These are phyloP conservation scores for Acanthopleura granulata DNA, from an alignment of 2,888 invertebrate genomes.

Conservation along the genomic window DNA sequence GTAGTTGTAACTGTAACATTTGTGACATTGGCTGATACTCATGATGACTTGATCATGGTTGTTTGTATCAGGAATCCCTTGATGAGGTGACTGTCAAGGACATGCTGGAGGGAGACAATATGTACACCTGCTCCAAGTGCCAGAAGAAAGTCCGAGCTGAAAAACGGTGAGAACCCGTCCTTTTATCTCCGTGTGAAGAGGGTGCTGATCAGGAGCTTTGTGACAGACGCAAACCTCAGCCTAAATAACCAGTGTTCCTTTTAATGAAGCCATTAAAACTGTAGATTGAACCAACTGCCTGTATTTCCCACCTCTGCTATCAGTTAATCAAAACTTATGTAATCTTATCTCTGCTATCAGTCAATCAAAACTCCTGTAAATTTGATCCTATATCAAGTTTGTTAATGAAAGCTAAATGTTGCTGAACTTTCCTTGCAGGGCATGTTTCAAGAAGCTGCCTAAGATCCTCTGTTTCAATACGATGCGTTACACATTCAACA, in stretches of 20 bases:
- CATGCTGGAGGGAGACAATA: conserved; percentile 95
- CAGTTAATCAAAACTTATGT: too few species aligned
- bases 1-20: too few species aligned
- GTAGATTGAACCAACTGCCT: too few species aligned
- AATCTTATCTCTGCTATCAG: too few species aligned
- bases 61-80: conserved; percentile 78
- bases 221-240: too few species aligned
- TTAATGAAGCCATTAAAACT: background rate
- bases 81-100: conserved; percentile 98
- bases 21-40: too few species aligned
- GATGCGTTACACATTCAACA: conserved; percentile 97
- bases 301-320: too few species aligned
- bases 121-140: conserved; percentile 97
- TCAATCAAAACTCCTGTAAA: too few species aligned
- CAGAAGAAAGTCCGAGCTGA: conserved; percentile 95
- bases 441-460: conserved; percentile 94
- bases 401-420: background rate
- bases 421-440: conserved; percentile 72
- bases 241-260: background rate
- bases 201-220: too few species aligned
- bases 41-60: background rate
- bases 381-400: background rate
- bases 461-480: conserved; percentile 96
- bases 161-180: conserved; percentile 76
- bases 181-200: too few species aligned